Evolutionary conservation across 2,888 invertebrate genomes (phyloP), one percentile per base, ranked within the genome.

Genomic region (Chloroclystis v-ata): DNA sequence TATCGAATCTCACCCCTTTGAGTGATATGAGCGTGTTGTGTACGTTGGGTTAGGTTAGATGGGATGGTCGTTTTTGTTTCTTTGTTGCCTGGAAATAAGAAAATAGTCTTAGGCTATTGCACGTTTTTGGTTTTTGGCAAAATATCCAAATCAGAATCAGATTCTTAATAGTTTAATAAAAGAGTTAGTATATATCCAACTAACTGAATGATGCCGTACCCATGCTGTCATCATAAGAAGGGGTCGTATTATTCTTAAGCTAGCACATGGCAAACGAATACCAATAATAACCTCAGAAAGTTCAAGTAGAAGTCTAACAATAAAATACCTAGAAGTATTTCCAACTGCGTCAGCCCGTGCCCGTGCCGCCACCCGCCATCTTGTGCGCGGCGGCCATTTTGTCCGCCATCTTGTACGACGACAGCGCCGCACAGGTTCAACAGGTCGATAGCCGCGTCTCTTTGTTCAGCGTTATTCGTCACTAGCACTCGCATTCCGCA

Each of bases 351-450:
- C 5, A 33, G 11, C n/a, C 32, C 44, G 42, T 44, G 48, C 24
- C 47, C 49, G 11, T 52, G 41, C 39, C 52, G 48, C 10, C 43
- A 43, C 28, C 37, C 43, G 49, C 39, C 47, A 56, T 45, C 26
- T 45, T 58, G 50, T 1, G n/a, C 12, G 32, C 8, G 13, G 8
- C 46, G 56, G 57, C 54, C 64, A 57, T 61, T 26, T 55, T 61
- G 61, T 8, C 49, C 51, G 57, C 60, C 54, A 53, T 59, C 48
- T 52, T 61, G 54, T 0, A 16, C 20, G 11, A 35, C 20, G 35
- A 71, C 44, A 0, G 78, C 86, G 7, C 86, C 86, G 55, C 86
- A 85, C 1, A 86, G 60, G 0, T 57, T 54, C 0, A 86, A 60
- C 0, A 86, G 67, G 40, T 69, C 60, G 1, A 57, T 60, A 0